These are phyloP conservation scores for Sinocyclocheilus anshuiensis DNA, from an alignment of 2,113 vertebrate species.

Conservation along the genomic window DNA sequence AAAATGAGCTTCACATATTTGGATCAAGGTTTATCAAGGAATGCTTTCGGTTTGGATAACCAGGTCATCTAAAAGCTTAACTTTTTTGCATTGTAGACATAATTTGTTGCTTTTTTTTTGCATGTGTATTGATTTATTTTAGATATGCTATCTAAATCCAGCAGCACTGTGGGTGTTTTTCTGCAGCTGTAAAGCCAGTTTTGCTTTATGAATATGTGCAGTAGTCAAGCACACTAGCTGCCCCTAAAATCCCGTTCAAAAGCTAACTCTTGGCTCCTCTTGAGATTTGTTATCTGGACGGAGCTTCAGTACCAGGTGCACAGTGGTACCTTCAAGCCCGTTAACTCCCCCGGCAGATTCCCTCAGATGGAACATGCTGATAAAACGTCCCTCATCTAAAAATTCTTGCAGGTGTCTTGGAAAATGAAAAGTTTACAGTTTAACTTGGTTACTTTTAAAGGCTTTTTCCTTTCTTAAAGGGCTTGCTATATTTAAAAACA, in stretches of 20 bases:
- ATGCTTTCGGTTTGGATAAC: not conserved
- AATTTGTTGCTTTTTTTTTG: not conserved
- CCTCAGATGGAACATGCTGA: conserved; percentile 55
- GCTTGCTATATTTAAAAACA: not conserved
- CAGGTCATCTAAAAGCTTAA: not conserved
- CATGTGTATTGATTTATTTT: not conserved
- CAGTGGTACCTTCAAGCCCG: conserved; percentile 53
- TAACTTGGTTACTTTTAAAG: conserved; percentile 9
- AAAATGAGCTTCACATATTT: not conserved
- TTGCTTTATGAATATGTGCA: conserved; percentile 11
- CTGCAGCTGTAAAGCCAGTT: conserved; percentile 9
- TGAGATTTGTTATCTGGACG: conserved; percentile 55
- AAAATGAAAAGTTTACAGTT: conserved; percentile 49
- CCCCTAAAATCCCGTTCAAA: conserved; percentile 27
- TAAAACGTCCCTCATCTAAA: conserved; percentile 48
- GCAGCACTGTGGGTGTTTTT: conserved; percentile 23
- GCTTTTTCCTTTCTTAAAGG: not conserved
- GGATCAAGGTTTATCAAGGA: not conserved
- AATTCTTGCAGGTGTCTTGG: conserved; percentile 53
- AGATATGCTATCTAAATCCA: conserved; percentile 12
- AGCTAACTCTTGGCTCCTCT: conserved; percentile 42
- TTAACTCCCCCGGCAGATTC: conserved; percentile 47
- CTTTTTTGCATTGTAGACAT: not conserved
- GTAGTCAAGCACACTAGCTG: conserved; percentile 6
- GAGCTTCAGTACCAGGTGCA: conserved; percentile 59